A percentile compares a stretch with the other conserved stretches of the same genome.
Conservation (phyloP, 2,113 vertebrate genomes). For the Dissostichus mawsoni region DNA sequence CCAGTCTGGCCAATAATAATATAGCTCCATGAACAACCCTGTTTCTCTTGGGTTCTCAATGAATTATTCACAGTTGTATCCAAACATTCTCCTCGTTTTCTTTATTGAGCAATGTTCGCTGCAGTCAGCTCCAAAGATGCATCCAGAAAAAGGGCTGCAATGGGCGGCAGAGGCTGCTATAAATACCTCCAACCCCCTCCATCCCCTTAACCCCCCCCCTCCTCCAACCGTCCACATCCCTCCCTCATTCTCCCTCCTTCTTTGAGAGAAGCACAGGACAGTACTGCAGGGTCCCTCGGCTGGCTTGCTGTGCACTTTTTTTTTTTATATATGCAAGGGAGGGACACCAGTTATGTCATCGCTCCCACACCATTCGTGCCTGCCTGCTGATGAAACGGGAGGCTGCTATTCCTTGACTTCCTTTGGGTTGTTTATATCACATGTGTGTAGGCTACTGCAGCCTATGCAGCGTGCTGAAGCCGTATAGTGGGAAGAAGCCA, state of each 20-base stretch:
- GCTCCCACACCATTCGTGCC: constrained; percentile 58
- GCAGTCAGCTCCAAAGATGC: constrained; percentile 71
- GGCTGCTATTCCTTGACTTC: constrained; percentile 54
- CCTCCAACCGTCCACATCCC: constrained; percentile 35
- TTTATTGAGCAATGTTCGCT: constrained; percentile 56
- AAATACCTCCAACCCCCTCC: constrained; percentile 73
- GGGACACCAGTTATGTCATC: constrained; percentile 80
- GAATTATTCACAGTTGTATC: constrained; percentile 67
- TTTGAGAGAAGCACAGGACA: constrained; percentile 71
- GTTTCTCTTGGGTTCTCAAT: constrained; percentile 36
- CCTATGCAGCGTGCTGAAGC: constrained; percentile 15
- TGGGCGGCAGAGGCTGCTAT: constrained; percentile 73
- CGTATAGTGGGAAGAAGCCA: constrained; percentile 16
- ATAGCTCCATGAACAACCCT: constrained; percentile 39
- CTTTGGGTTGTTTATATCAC: constrained; percentile 53
- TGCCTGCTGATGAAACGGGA: constrained; percentile 55
- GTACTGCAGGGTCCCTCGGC: constrained; percentile 74
- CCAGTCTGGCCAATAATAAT: constrained; percentile 53
- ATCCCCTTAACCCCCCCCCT: not conserved
- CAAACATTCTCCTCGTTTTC: constrained; percentile 44
- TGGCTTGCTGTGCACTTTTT: constrained; percentile 65
- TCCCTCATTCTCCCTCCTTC: constrained; percentile 48
- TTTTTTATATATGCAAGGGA: constrained; percentile 65
- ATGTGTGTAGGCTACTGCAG: constrained; percentile 61
- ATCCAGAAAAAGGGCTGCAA: constrained; percentile 67